Percentiles rank a stretch among this genome's conserved stretches.
These are phyloP conservation scores for Poicephalus meyeri DNA, from an alignment of 2,113 vertebrate genomes.

Conservation along the genomic window DNA sequence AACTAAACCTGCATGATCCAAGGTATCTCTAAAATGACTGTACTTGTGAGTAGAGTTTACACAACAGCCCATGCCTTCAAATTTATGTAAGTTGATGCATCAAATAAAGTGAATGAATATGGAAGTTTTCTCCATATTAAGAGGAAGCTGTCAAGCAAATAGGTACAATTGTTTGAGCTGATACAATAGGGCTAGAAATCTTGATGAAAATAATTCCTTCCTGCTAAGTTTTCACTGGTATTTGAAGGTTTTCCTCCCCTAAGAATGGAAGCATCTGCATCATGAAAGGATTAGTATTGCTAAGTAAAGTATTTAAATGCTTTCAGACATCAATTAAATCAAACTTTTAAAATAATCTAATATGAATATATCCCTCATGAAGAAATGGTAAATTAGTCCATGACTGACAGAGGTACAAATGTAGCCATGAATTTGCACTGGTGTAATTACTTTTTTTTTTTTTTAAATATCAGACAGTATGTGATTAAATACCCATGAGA, in stretches of 20 bases:
- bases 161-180: background rate
- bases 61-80: background rate
- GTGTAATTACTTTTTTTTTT: constrained; percentile 87
- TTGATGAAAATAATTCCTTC: background rate
- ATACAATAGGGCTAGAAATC: background rate
- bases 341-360: background rate
- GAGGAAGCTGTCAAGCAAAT: background rate
- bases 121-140: background rate
- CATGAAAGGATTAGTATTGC: background rate
- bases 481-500: constrained; percentile 93
- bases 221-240: background rate
- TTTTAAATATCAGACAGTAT: constrained; percentile 83
- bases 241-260: background rate
- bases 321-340: constrained; percentile 9
- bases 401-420: constrained; percentile 70
- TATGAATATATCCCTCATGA: background rate
- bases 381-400: constrained; percentile 43
- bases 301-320: background rate
- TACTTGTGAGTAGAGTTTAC: too few species aligned
- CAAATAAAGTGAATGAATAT: background rate
- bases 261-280: background rate
- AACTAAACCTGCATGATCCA: accelerated
- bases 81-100: background rate
- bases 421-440: constrained; percentile 73
- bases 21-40: background rate